Base-by-base conservation (phyloP, 2,888 invertebrate genomes). In the Cacoxenus indagator region DNA sequence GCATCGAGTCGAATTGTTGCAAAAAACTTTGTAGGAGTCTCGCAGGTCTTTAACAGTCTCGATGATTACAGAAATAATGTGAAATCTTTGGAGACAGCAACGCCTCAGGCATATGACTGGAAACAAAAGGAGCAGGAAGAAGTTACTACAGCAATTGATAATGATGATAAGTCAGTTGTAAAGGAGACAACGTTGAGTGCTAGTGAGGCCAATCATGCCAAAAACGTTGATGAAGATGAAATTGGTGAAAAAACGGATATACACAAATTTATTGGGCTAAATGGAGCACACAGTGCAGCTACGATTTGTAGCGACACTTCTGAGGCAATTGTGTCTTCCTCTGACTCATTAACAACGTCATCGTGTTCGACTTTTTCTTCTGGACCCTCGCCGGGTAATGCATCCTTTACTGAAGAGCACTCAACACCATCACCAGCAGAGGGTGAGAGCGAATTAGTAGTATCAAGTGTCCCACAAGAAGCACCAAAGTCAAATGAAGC, bases 41-140 rank as follows among this genome's bases (percentile, higher is more conserved):
- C 91, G 67, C 91, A 92, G 78, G 92, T 92, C 29, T 92, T 92
- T 74, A 90, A 90, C 77, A 92, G 91, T 81, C 86, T 92, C 64
- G 91, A 91, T 71, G 92, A 92, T 67, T 92, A 92, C 67, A 78
- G 86, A 27, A 85, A 84, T 67, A 85, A 87, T 81, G 83, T 87
- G 3, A 83, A 85, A 69, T 82, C 82, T 0, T 71, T 87, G 55
- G 82, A 82, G 37, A 64, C 73, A 0, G 76, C 75, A 59, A 68
- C 76, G 1, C 67, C 75, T 17, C 74, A 74, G 19, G 71, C 61
- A 65, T 80, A 83, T 29, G 72, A 81, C 14, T 83, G 83, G 83
- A 66, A 75, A 31, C 45, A 69, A 17, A 45, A 65, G 27, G 51
- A 61, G 11, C n/a, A 19, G 26, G 65, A 11, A 17, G 37, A 37